Evolutionary conservation across 2,113 vertebrate species (phyloP).

Genomic region (Gadus macrocephalus): DNA sequence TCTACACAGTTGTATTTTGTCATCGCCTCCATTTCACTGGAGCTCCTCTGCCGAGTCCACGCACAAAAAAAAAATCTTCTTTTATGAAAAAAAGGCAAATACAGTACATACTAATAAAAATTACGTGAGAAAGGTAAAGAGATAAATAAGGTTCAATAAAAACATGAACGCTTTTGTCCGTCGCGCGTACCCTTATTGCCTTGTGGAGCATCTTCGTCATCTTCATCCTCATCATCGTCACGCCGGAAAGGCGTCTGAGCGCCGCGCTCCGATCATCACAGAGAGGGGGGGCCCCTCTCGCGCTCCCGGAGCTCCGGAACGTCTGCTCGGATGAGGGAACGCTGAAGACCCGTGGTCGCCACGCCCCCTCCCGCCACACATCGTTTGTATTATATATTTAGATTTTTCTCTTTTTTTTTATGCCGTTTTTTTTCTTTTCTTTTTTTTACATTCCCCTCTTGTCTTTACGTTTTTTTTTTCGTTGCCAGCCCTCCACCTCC

Average conservation of each 20-base stretch:
- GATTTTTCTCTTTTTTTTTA: not conserved
- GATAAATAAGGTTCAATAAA: conserved; percentile 61
- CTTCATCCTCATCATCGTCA: too few species aligned
- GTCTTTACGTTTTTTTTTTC: not conserved
- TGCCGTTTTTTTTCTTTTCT: conserved; percentile 25
- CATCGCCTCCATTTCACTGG: conserved; percentile 7
- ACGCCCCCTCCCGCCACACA: conserved; percentile 14
- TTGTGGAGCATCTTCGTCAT: too few species aligned
- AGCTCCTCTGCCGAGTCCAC: conserved; percentile 9
- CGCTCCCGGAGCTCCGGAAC: conserved; percentile 54
- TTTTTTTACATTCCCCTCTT: not conserved
- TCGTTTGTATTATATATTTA: conserved; percentile 11
- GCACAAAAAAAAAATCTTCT: conserved; percentile 25
- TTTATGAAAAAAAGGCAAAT: conserved; percentile 44
- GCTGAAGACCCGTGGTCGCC: conserved; percentile 39
- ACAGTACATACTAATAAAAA: conserved; percentile 41
- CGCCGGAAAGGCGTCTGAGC: conserved; percentile 26
- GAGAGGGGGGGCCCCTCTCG: conserved; percentile 43
- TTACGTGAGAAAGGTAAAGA: conserved; percentile 39
- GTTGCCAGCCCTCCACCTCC: conserved; percentile 10
- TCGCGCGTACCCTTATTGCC: conserved; percentile 38
- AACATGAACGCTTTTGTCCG: conserved; percentile 59
- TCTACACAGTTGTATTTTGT: conserved; percentile 26
- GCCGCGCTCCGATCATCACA: conserved; percentile 60
- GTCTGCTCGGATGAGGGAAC: conserved; percentile 57